These are phyloP conservation scores for Temnothorax rugatulus DNA, from an alignment of 2,888 invertebrate species.

Conservation along the genomic window DNA sequence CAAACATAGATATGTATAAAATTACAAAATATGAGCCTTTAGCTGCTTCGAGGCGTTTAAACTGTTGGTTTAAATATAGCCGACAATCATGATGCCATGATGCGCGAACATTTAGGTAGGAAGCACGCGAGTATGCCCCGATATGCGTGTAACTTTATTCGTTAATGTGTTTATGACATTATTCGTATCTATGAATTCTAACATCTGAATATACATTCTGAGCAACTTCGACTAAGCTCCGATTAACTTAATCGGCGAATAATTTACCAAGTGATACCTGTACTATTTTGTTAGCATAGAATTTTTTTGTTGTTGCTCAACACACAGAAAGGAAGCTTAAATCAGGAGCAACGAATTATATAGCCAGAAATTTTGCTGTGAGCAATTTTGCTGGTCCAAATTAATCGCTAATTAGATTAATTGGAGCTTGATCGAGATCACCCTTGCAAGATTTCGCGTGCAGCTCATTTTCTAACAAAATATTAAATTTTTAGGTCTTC, in stretches of 20 bases:
- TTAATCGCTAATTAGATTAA: not conserved
- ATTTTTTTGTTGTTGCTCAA: not conserved
- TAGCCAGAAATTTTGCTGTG: not conserved
- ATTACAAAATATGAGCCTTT: not conserved
- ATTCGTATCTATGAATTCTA: not conserved
- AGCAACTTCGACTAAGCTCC: not conserved
- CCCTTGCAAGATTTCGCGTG: not conserved
- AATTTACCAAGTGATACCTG: not conserved
- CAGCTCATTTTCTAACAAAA: not conserved
- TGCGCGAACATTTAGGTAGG: constrained; percentile 9
- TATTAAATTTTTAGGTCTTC: not conserved
- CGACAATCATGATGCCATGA: not conserved
- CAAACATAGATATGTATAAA: not conserved
- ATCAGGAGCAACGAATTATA: not conserved
- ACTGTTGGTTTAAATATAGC: not conserved
- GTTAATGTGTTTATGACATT: not conserved
- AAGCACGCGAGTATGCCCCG: not conserved
- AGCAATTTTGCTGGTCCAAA: not conserved
- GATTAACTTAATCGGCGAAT: not conserved
- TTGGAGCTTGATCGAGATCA: not conserved
- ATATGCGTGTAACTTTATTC: not conserved
- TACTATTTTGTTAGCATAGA: not conserved
- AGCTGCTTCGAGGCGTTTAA: not conserved
- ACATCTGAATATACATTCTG: not conserved
- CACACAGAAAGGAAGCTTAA: not conserved